Conservation (phyloP, 2,888 invertebrate genomes). For the Pheosia tremula region DNA sequence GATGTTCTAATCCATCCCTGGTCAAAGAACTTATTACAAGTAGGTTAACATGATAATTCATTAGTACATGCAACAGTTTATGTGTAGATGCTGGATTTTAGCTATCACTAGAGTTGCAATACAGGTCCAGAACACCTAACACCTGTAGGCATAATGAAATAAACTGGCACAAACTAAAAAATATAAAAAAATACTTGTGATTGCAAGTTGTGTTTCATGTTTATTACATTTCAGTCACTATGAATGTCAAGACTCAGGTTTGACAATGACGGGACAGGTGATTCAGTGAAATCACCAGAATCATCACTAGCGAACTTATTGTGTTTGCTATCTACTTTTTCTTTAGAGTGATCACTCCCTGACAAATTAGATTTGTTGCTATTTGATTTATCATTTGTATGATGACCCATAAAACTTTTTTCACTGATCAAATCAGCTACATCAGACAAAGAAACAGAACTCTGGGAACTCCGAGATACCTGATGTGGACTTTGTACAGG, state of each 20-base stretch:
- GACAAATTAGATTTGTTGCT: conserved; percentile 36
- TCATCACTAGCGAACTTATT: conserved; percentile 63
- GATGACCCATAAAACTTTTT: conserved; percentile 53
- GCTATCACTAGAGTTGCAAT: neutral
- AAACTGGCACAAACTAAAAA: neutral
- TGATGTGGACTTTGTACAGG: conserved; percentile 54
- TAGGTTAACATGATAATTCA: neutral
- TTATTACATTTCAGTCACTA: conserved; percentile 59
- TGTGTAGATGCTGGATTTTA: neutral
- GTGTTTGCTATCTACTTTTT: conserved; percentile 40
- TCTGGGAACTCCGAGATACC: conserved; percentile 65
- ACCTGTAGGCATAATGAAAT: neutral
- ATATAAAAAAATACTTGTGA: no score
- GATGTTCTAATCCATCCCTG: neutral
- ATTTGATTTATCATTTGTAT: conserved; percentile 44
- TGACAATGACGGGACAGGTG: conserved; percentile 74
- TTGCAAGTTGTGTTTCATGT: no score
- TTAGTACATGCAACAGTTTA: neutral
- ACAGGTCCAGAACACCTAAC: neutral
- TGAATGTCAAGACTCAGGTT: conserved; percentile 78
- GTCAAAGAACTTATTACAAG: neutral
- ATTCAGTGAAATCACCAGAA: conserved; percentile 74
- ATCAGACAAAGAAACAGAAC: conserved; percentile 76
- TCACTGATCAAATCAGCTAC: conserved; percentile 77
- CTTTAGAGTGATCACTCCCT: conserved; percentile 39